Conservation (phyloP, 2,888 invertebrate species). For the Petrophora chlorosata region DNA sequence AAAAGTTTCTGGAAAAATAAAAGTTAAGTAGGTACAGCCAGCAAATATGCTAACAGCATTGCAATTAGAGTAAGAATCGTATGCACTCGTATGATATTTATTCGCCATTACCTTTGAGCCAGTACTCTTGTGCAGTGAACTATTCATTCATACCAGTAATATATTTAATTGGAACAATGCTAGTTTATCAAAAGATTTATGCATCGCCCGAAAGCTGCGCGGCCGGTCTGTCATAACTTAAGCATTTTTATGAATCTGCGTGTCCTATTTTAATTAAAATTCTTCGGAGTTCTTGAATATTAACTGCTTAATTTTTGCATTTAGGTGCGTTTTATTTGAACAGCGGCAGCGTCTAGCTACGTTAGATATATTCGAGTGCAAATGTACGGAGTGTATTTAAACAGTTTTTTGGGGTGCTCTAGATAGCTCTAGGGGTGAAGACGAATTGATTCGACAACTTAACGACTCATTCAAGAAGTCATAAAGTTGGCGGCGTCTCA, state of each 20-base stretch:
- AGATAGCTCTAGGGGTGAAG: slow-evolving; percentile 67
- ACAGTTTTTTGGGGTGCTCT: slow-evolving; percentile 21
- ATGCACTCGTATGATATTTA: slow-evolving; percentile 31
- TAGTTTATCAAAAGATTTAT: slow-evolving; percentile 24
- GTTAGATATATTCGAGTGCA: neutral
- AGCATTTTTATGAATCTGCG: slow-evolving; percentile 49
- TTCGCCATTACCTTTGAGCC: slow-evolving; percentile 28
- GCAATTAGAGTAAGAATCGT: slow-evolving; percentile 31
- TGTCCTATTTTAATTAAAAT: slow-evolving; percentile 55
- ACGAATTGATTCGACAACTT: slow-evolving; percentile 80
- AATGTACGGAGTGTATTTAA: slow-evolving; percentile 50
- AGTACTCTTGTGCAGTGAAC: slow-evolving; percentile 20
- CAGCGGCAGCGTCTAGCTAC: no score
- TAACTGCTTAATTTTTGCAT: slow-evolving; percentile 46
- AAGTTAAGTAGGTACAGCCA: slow-evolving; percentile 1
- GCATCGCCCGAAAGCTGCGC: slow-evolving; percentile 36
- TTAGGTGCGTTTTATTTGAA: slow-evolving; percentile 25
- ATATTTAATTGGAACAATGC: slow-evolving; percentile 24
- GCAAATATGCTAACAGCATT: slow-evolving; percentile 24
- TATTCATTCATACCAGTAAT: slow-evolving; percentile 25
- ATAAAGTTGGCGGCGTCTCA: slow-evolving; percentile 77
- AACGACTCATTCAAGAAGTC: slow-evolving; percentile 80
- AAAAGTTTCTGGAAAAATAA: slow-evolving; percentile 19
- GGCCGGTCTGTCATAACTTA: slow-evolving; percentile 41
- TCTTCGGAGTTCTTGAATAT: slow-evolving; percentile 48